Evolutionary conservation across 2,113 vertebrate species (phyloP).

Genomic region (Jaculus jaculus): DNA sequence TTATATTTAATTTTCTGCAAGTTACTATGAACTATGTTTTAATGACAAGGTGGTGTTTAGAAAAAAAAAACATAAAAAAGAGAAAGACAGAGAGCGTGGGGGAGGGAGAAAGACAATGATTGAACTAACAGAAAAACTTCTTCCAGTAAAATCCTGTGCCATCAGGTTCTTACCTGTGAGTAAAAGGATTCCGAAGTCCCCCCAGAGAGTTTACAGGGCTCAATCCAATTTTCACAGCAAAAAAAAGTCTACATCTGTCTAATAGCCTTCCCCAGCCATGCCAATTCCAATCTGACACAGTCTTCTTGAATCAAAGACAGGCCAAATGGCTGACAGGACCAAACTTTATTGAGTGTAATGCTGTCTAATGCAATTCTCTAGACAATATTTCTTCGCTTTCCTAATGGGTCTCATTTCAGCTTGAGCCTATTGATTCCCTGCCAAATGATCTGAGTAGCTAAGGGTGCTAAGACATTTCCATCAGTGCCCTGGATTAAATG

Average conservation of each 20-base stretch:
- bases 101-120: not conserved
- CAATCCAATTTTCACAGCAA: conserved; percentile 47
- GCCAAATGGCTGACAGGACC: conserved; percentile 29
- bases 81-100: not conserved
- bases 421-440: conserved; percentile 26
- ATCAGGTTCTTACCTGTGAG: conserved; percentile 21
- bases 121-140: conserved; percentile 14
- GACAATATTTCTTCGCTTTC: conserved; percentile 67
- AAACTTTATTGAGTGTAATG: conserved; percentile 20
- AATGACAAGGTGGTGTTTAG: not conserved
- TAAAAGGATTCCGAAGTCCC: conserved; percentile 44
- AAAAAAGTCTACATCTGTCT: conserved; percentile 38
- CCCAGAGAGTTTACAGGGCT: conserved; percentile 35
- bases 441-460: not conserved
- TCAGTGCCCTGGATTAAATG: conserved; percentile 5
- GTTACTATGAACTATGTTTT: not conserved
- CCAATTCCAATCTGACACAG: conserved; percentile 50
- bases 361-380: conserved; percentile 62
- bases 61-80: not conserved
- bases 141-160: conserved; percentile 13
- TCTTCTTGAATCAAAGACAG: conserved; percentile 59
- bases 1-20: not conserved
- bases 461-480: not conserved
- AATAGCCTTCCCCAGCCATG: not conserved
- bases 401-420: conserved; percentile 46